Percentiles rank a stretch among this genome's conserved stretches.
phyloP scores from a whole-genome alignment of 2,797 vertebrate genomes.

The Peromyscus attwateri region DNA sequence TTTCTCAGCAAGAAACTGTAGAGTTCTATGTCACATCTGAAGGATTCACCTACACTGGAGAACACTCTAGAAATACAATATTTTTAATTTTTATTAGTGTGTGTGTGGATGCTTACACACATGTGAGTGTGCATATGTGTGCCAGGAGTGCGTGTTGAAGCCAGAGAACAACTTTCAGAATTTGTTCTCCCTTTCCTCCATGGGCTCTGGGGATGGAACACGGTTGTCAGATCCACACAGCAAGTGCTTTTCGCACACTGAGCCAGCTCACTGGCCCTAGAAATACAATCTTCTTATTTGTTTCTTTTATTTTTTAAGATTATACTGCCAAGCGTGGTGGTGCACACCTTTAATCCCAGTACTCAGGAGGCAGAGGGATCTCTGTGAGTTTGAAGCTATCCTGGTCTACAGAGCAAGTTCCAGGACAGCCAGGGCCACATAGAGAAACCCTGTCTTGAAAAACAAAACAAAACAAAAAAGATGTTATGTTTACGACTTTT shows the following conservation, averaged over 20 bases:
- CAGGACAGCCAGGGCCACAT: neutral
- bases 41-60: neutral
- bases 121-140: no score
- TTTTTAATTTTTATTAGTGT: neutral
- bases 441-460: neutral
- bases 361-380: no score
- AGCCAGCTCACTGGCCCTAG: neutral
- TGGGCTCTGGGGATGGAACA: neutral
- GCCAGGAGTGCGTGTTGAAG: neutral
- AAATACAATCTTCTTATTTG: neutral
- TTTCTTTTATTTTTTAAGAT: no score
- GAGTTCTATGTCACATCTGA: neutral
- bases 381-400: neutral
- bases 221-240: neutral
- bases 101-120: neutral
- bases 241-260: neutral
- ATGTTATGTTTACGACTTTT: neutral
- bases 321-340: no score
- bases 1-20: neutral
- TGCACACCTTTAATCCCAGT: no score
- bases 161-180: neutral
- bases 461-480: neutral
- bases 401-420: neutral
- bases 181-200: neutral
- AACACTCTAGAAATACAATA: neutral